Base-by-base conservation (phyloP, 2,797 vertebrate species). In the Pipistrellus pygmaeus region DNA sequence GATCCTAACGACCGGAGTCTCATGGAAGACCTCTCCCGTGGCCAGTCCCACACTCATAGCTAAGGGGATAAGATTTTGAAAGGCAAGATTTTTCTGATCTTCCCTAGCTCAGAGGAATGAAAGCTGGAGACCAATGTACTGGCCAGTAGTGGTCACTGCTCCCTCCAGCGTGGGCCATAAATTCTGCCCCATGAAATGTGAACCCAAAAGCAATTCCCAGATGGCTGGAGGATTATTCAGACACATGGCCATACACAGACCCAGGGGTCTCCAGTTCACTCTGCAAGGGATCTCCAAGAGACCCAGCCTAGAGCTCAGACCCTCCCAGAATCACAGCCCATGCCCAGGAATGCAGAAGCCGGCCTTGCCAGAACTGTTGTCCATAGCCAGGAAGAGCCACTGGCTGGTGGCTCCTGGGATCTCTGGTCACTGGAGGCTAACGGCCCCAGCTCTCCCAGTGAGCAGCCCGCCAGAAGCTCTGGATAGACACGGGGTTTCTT, bases 11-110 rank as follows among this genome's bases (percentile, higher is more conserved):
- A 55, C 51, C 4, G n/a, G 23, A 80, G 17, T n/a, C 20, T 27
- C 30, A 41, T 55, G 32, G 9, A 51, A 18, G 35, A 18, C 30
- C 71, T 78, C 21, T 80, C 83, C 46, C 25, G 55, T 83, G 27
- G 30, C 80, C 41, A 87, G n/a, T 14, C 62, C 60, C n/a, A 81
- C 17, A 27, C 53, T 69, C 38, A 38, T 46, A 48, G 72, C 87
- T 66, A 21, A 60, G n/a, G 23, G 21, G 9, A 13, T 69, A 73
- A 55, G 66, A 38, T 81, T 96, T 94, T 76, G 30, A 27, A 91
- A 18, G 27, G 21, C 84, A 88, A 84, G 8, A 12, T 77, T 71
- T 89, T 87, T 90, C 80, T 51, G 18, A 46, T 85, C 71, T 94
- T 89, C 76, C 77, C 62, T 44, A 90, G 11, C n/a, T 92, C 51